Evolutionary conservation across 1,140 invertebrate genomes (phyloP).

Genomic region (Hormaphis cornu): DNA sequence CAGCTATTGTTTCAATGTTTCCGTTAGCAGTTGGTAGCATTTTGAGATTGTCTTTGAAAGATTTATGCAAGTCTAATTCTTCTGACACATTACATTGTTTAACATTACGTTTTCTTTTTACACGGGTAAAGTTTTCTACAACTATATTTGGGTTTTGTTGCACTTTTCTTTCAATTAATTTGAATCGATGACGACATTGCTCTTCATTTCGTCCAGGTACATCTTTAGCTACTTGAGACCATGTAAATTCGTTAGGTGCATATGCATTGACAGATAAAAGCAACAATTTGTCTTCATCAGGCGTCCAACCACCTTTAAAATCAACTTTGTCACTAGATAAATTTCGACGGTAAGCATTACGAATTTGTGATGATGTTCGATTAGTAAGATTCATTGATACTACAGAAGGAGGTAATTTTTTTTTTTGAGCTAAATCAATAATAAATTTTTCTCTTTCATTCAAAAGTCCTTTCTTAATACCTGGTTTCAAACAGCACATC

Average conservation of each 20-base stretch:
- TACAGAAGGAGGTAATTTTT: background rate
- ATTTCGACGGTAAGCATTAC: slow-evolving; percentile 14
- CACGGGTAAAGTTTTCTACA: background rate
- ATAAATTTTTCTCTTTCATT: background rate
- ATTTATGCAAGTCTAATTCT: background rate
- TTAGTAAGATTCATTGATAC: slow-evolving; percentile 27
- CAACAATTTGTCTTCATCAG: slow-evolving; percentile 11
- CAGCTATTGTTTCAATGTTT: background rate
- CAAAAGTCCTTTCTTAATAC: slow-evolving; percentile 3
- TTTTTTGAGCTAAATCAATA: background rate
- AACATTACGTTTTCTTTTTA: background rate
- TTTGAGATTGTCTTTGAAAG: background rate
- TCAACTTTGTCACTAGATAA: background rate
- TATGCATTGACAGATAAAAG: background rate
- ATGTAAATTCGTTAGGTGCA: background rate
- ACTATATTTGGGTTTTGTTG: background rate
- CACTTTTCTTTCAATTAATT: slow-evolving; percentile 18
- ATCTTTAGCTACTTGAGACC: background rate
- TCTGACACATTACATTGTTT: background rate
- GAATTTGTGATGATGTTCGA: slow-evolving; percentile 10
- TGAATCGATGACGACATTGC: slow-evolving; percentile 17
- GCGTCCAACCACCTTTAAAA: background rate
- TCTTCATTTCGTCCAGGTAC: slow-evolving; percentile 16
- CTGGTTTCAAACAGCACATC: background rate
- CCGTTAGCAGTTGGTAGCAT: background rate